Conservation (phyloP, 2,888 invertebrate genomes). For the Cephus sareptanus region DNA sequence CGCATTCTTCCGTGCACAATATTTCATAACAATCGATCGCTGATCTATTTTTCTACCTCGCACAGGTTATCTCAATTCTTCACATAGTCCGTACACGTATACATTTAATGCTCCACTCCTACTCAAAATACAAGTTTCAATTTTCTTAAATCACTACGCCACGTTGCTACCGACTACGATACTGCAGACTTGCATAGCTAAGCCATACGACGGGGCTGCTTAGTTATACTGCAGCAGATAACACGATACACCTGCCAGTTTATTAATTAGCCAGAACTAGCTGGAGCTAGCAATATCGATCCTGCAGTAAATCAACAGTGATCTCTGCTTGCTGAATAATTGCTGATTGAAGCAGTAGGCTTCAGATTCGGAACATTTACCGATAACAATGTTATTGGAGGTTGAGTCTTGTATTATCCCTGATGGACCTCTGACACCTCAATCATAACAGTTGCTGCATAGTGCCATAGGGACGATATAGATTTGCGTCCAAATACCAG, state of each 20-base stretch:
- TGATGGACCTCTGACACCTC: not conserved
- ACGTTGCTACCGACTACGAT: not conserved
- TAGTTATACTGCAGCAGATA: not conserved
- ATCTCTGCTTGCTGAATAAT: not conserved
- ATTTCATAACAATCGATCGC: too few relatives aligned
- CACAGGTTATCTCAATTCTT: not conserved
- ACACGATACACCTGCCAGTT: not conserved
- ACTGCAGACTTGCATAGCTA: not conserved
- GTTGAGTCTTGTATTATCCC: not conserved
- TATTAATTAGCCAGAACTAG: not conserved
- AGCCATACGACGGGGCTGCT: not conserved
- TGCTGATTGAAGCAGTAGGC: not conserved
- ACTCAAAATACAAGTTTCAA: not conserved
- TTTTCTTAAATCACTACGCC: not conserved
- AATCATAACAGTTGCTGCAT: not conserved
- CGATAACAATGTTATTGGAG: not conserved
- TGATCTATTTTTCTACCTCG: too few relatives aligned
- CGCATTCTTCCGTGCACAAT: too few relatives aligned
- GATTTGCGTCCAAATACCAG: not conserved
- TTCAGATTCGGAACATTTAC: not conserved
- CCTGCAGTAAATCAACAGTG: not conserved
- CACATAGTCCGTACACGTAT: not conserved
- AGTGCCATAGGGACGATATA: not conserved
- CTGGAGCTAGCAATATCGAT: not conserved
- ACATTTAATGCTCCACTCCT: not conserved